Evolutionary conservation across 1,140 invertebrate genomes (phyloP).

Genomic region (Cydia fagiglandana): DNA sequence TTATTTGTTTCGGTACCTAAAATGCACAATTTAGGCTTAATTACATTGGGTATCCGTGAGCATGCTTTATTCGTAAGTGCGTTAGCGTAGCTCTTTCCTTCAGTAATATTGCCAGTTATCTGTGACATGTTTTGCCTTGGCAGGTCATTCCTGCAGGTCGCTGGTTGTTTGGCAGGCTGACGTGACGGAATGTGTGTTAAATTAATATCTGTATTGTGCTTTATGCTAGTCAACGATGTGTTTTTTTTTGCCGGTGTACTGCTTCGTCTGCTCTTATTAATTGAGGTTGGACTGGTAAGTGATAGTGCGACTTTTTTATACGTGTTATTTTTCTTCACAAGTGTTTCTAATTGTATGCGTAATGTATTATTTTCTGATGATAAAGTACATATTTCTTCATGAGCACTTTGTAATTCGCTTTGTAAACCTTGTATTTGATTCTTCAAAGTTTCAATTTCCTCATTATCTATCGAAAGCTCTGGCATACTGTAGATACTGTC

Average conservation of each 20-base stretch:
- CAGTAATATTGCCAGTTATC: background rate
- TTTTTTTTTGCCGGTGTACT: background rate
- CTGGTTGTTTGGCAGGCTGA: background rate
- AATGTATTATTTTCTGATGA: background rate
- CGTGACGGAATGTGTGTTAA: background rate
- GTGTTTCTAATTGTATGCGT: background rate
- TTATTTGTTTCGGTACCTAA: background rate
- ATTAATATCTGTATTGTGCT: background rate
- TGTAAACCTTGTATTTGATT: background rate
- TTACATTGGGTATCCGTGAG: background rate
- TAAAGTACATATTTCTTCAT: background rate
- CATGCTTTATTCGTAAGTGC: background rate
- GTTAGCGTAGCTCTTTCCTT: background rate
- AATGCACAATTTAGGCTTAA: background rate
- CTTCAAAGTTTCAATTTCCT: background rate
- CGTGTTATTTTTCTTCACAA: background rate
- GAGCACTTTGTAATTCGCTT: too few species aligned
- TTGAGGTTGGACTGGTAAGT: background rate
- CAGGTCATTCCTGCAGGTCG: background rate
- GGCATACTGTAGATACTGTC: background rate
- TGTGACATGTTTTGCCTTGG: too few species aligned
- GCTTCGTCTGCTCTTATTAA: background rate
- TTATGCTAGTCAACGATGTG: background rate
- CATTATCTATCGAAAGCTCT: background rate
- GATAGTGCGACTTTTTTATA: background rate